phyloP scores from a whole-genome alignment of 2,113 vertebrate genomes.

The Pelecanoides urinatrix region DNA sequence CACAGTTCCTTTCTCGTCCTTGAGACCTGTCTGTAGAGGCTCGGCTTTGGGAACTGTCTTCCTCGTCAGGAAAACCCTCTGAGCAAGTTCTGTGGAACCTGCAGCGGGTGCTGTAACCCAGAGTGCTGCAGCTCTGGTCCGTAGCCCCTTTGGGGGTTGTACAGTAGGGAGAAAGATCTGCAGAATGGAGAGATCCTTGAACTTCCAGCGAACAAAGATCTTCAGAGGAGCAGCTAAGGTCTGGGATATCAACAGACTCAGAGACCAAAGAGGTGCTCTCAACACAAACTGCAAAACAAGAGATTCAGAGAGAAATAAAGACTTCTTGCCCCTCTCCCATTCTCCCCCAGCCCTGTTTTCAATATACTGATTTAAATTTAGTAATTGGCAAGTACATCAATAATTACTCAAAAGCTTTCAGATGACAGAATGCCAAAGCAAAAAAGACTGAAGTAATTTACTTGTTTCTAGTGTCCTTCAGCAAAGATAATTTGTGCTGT shows the following conservation, averaged over 20 bases:
- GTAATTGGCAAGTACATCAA: background rate
- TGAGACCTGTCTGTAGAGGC: slow-evolving; percentile 51
- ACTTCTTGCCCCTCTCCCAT: too few species aligned
- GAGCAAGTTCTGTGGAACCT: slow-evolving; percentile 54
- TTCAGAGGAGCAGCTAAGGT: slow-evolving; percentile 82
- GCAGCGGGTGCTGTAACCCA: slow-evolving; percentile 68
- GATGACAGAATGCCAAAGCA: background rate
- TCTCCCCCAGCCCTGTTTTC: background rate
- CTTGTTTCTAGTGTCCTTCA: background rate
- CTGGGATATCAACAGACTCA: slow-evolving; percentile 77
- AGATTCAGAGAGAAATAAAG: background rate
- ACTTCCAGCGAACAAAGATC: slow-evolving; percentile 87
- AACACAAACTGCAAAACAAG: slow-evolving; percentile 75
- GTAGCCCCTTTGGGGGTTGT: slow-evolving; percentile 63
- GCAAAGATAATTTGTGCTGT: background rate
- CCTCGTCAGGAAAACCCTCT: slow-evolving; percentile 55
- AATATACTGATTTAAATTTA: background rate
- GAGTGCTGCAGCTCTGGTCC: slow-evolving; percentile 73
- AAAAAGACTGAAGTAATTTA: background rate
- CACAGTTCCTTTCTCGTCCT: slow-evolving; percentile 68
- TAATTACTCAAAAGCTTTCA: background rate
- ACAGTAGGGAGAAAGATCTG: slow-evolving; percentile 78
- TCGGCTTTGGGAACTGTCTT: slow-evolving; percentile 58
- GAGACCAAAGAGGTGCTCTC: slow-evolving; percentile 84
- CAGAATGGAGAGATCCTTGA: slow-evolving; percentile 74